These are phyloP conservation scores for Darevskia nairensis DNA, from an alignment of 2,797 vertebrate species.

Conservation along the genomic window DNA sequence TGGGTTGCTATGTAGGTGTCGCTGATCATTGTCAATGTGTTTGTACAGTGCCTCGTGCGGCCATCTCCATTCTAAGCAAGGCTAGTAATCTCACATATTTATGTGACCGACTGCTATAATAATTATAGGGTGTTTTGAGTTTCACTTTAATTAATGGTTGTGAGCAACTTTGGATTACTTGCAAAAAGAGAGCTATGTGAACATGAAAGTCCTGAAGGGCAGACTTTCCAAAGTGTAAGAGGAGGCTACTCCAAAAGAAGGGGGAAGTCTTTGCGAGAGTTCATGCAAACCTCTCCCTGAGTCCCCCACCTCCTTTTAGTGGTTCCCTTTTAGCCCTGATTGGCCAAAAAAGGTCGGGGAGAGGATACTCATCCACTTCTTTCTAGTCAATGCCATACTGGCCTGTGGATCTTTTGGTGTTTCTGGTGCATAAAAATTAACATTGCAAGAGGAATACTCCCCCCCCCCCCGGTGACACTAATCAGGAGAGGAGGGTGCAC, in stretches of 20 bases:
- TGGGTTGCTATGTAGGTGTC: constrained; percentile 37
- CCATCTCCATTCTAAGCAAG: constrained; percentile 3
- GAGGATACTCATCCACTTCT: neutral
- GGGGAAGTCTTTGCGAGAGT: neutral
- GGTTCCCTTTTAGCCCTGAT: neutral
- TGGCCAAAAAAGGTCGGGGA: neutral
- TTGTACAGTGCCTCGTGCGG: constrained; percentile 54
- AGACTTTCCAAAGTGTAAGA: neutral
- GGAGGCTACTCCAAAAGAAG: neutral
- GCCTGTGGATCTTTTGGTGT: neutral
- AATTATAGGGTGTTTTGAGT: constrained; percentile 19
- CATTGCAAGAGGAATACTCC: neutral
- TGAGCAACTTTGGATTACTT: constrained; percentile 22
- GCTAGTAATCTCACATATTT: neutral
- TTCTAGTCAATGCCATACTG: neutral
- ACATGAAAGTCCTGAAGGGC: neutral
- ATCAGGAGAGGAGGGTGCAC: too few species aligned
- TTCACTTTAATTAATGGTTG: constrained; percentile 40
- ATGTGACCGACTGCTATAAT: constrained; percentile 15
- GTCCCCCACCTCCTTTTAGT: neutral
- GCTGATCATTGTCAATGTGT: constrained; percentile 14
- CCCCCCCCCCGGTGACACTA: too few species aligned
- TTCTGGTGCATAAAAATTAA: neutral
- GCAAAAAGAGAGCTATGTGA: neutral
- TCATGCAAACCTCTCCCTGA: neutral